Conservation (phyloP, 2,113 vertebrate species). For the Hemibagrus wyckioides region DNA sequence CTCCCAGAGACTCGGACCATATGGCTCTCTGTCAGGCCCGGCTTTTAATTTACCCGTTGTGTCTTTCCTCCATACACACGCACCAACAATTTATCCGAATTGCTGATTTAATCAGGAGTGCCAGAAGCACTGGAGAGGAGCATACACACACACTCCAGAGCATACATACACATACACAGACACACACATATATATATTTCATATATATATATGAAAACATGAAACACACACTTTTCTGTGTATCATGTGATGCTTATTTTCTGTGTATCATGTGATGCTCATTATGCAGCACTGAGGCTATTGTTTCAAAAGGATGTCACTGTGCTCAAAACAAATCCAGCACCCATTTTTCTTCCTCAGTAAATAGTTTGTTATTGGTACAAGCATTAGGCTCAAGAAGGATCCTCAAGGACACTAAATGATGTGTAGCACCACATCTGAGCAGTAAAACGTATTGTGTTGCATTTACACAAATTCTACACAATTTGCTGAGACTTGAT, state of each 20-base stretch:
- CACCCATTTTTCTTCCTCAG: not conserved
- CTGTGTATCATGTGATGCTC: too few species aligned
- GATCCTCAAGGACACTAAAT: slow-evolving; percentile 10
- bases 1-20: slow-evolving; percentile 73
- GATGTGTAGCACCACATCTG: not conserved
- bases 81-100: slow-evolving; percentile 74
- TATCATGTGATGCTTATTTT: not conserved
- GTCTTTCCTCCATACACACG: slow-evolving; percentile 73
- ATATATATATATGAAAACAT: too few species aligned
- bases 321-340: not conserved
- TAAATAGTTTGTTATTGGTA: not conserved
- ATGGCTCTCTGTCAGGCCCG: slow-evolving; percentile 77
- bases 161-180: slow-evolving; percentile 41
- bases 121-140: slow-evolving; percentile 55
- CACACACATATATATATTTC: slow-evolving; percentile 6
- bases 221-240: not conserved
- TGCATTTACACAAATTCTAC: not conserved
- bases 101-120: slow-evolving; percentile 72
- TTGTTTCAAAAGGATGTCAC: not conserved
- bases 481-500: not conserved
- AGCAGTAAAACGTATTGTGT: not conserved
- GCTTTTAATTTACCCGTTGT: slow-evolving; percentile 79
- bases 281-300: too few species aligned
- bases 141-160: slow-evolving; percentile 1
- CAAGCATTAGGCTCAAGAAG: not conserved